phyloP scores from a whole-genome alignment of 2,888 invertebrate species.

The Caenorhabditis sp. region DNA sequence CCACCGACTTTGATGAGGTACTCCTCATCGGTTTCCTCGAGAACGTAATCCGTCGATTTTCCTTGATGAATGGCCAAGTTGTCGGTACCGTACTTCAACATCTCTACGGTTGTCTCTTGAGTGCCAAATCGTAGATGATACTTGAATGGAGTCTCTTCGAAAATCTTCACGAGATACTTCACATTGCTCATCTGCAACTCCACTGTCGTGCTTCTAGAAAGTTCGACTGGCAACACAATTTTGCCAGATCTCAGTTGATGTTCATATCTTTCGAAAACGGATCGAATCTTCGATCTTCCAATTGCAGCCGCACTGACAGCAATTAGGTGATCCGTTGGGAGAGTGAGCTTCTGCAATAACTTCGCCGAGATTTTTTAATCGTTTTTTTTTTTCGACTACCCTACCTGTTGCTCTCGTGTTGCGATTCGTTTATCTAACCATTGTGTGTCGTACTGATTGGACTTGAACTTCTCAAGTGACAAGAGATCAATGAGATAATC shows the following conservation, averaged over 20 bases:
- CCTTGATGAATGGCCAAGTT: conserved; percentile 28
- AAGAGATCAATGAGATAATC: conserved; percentile 93
- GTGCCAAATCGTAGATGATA: conserved; percentile 43
- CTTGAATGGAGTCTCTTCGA: conserved; percentile 31
- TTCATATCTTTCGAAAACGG: conserved; percentile 40
- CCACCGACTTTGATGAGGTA: conserved; percentile 46
- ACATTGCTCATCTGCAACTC: conserved; percentile 31
- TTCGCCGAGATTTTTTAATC: neutral
- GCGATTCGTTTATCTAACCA: conserved; percentile 97
- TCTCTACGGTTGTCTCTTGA: conserved; percentile 48
- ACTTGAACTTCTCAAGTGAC: conserved; percentile 92
- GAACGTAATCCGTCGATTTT: conserved; percentile 41
- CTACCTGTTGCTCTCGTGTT: conserved; percentile 83
- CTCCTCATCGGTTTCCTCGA: conserved; percentile 51
- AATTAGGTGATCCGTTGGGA: conserved; percentile 37
- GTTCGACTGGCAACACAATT: conserved; percentile 45
- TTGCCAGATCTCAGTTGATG: conserved; percentile 39
- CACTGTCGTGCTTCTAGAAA: conserved; percentile 20
- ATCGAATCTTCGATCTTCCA: conserved; percentile 36
- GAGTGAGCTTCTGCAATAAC: conserved; percentile 43
- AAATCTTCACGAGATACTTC: conserved; percentile 37
- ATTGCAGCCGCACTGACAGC: conserved; percentile 50
- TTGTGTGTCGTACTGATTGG: conserved; percentile 94
- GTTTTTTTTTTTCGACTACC: neutral
- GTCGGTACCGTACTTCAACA: conserved; percentile 27